These are phyloP conservation scores for Tipula vernalis DNA, from an alignment of 2,888 invertebrate genomes.

Conservation along the genomic window DNA sequence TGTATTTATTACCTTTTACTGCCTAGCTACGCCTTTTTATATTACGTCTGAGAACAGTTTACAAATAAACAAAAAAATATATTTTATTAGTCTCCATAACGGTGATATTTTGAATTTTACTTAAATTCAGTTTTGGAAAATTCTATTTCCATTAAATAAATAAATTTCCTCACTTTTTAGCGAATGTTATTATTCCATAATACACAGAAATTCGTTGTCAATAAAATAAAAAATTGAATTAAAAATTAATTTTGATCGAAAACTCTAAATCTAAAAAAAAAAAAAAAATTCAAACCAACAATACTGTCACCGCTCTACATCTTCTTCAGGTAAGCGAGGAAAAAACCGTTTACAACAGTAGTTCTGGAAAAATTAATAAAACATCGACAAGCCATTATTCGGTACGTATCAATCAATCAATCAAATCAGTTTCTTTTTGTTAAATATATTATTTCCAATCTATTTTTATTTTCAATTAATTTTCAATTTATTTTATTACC, in stretches of 20 bases:
- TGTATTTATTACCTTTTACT: no score
- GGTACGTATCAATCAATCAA: constrained; percentile 40
- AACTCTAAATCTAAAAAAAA: neutral
- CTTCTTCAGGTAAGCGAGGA: constrained; percentile 36
- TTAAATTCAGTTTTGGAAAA: no score
- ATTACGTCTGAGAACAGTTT: no score
- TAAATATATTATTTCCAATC: neutral
- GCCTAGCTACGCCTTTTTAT: no score
- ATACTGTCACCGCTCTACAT: neutral
- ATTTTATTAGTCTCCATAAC: no score
- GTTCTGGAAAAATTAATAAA: constrained; percentile 37
- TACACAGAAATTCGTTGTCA: neutral
- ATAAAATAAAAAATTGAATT: neutral
- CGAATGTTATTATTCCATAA: neutral
- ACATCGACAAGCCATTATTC: constrained; percentile 36
- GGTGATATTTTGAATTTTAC: no score
- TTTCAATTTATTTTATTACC: neutral
- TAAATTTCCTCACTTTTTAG: neutral
- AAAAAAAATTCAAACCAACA: neutral
- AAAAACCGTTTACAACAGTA: constrained; percentile 24
- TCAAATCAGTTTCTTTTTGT: constrained; percentile 31
- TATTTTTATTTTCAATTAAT: neutral
- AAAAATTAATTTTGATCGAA: neutral
- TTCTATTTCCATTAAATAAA: neutral
- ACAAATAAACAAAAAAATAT: no score